Evolutionary conservation across 2,888 invertebrate species (phyloP).

Genomic region (Chironomus tentans): DNA sequence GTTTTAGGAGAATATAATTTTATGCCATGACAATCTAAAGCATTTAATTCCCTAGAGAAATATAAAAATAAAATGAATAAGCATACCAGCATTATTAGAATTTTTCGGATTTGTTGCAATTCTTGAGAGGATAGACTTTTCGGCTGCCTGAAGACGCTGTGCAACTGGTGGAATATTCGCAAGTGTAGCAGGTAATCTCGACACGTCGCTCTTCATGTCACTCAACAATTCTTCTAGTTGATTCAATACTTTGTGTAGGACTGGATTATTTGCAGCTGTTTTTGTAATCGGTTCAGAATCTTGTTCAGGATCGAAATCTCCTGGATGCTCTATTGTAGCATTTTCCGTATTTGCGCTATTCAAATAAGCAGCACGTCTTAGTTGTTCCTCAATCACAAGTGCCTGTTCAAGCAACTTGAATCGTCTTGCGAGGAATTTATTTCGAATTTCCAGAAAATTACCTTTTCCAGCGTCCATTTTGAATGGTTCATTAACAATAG

Average conservation of each 20-base stretch:
- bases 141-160: conserved; percentile 96
- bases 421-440: conserved; percentile 94
- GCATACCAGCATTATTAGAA: conserved; percentile 51
- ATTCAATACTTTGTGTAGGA: conserved; percentile 96
- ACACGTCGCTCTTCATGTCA: conserved; percentile 99
- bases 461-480: conserved; percentile 99
- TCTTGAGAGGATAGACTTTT: conserved; percentile 83
- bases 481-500: conserved; percentile 99
- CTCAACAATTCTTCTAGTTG: conserved; percentile 96
- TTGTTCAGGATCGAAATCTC: conserved; percentile 60
- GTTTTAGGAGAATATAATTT: no score
- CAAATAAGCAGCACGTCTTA: conserved; percentile 92
- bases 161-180: conserved; percentile 97
- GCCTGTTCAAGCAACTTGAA: conserved; percentile 98
- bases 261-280: conserved; percentile 86
- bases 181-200: conserved; percentile 91
- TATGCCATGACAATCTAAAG: no score
- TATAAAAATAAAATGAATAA: conserved; percentile 28
- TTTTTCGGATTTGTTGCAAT: conserved; percentile 59
- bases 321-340: conserved; percentile 77
- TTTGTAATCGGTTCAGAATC: conserved; percentile 72
- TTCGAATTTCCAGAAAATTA: conserved; percentile 98
- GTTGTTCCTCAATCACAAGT: conserved; percentile 95
- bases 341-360: conserved; percentile 49
- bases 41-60: background rate